Evolutionary conservation across 2,888 invertebrate genomes (phyloP), one percentile per base, ranked within the genome.

Genomic region (Hirtodrosophila cameraria): DNA sequence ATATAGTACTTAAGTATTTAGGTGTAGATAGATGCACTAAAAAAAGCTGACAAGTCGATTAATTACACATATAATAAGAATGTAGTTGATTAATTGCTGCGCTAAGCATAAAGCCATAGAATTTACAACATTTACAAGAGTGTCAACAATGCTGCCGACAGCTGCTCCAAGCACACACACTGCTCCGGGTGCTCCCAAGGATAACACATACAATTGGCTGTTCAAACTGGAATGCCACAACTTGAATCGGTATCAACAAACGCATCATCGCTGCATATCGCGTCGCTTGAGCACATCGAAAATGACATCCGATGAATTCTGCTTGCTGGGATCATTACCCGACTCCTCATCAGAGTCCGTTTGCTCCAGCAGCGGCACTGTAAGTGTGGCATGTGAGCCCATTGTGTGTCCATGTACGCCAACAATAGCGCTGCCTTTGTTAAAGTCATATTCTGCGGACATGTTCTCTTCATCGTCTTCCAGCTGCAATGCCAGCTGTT

Each of bases 281-380:
- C 93, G 86, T 46, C 93, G 86, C 68, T 93, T 92, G 9, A 93
- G 69, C 0, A 94, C 92, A 77, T 93, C 93, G 55, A 92, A 92
- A 4, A 94, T 89, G 1, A 93, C 92, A 50, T 92, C 90, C 1
- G 91, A 90, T 33, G 90, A 84, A 73, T 92, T 92, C 7, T 92
- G 90, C 59, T 93, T 93, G 63, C 88, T 87, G 3, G 67, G 58
- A 1, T 91, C 88, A 35, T 92, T 82, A 38, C 74, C 78, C 2
- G 86, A 84, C 38, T 89, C 90, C n/a, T 90, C 90, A 3, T 82
- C 83, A 0, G 90, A 88, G 66, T 91, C 91, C 12, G 89, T 89
- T 60, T 89, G 85, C 20, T 90, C 89, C 38, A 91, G 68, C 15
- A 91, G 70, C 38, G 91, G 91, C 58, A 90, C 87, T 45, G 81